phyloP scores from a whole-genome alignment of 2,888 invertebrate species.

The Tortricodes alternella region DNA sequence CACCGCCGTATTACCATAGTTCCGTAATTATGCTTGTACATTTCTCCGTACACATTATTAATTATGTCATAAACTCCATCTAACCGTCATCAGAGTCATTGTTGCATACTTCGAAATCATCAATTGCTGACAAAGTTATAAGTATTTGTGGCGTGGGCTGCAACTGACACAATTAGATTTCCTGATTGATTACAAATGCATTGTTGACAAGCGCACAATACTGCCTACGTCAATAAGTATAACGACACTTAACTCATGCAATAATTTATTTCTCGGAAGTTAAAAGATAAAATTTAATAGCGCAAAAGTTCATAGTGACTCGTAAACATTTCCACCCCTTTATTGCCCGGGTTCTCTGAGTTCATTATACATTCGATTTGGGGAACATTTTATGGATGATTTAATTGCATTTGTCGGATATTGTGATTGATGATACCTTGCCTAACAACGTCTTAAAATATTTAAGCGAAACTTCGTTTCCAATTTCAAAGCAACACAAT shows the following conservation, averaged over 20 bases:
- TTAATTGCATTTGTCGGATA: not conserved
- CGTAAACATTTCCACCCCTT: conserved; percentile 17
- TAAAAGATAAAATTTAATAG: conserved; percentile 26
- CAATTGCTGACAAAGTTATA: not conserved
- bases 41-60: too few relatives aligned
- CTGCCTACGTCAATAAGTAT: conserved; percentile 36
- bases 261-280: conserved; percentile 15
- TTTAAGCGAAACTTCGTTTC: too few relatives aligned
- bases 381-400: not conserved
- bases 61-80: too few relatives aligned
- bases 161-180: conserved; percentile 44
- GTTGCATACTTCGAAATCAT: too few relatives aligned
- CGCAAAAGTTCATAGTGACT: conserved; percentile 10
- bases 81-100: too few relatives aligned
- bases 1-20: too few relatives aligned
- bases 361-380: not conserved
- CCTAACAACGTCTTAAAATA: too few relatives aligned
- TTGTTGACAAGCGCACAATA: conserved; percentile 48
- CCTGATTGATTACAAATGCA: conserved; percentile 51
- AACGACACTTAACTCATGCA: conserved; percentile 7
- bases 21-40: too few relatives aligned
- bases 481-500: too few relatives aligned
- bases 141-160: conserved; percentile 8
- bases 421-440: too few relatives aligned
- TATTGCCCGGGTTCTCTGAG: conserved; percentile 3